These are phyloP conservation scores for Saguinus imperator DNA, from an alignment of 2,113 vertebrate species.

Conservation along the genomic window DNA sequence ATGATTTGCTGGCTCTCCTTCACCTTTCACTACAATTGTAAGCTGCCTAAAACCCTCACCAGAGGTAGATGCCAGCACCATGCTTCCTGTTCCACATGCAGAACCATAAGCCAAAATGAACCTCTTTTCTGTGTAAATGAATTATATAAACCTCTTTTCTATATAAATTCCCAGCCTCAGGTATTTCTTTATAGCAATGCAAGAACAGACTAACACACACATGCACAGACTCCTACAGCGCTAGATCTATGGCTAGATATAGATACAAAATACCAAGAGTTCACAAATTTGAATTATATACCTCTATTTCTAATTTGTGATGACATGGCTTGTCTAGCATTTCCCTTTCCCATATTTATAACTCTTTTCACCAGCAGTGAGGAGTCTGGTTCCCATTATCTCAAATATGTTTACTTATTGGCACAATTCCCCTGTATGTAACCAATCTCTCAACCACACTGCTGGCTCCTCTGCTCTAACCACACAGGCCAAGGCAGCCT, in stretches of 20 bases:
- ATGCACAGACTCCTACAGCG: not conserved
- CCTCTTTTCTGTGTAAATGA: too few relatives aligned
- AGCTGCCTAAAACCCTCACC: too few relatives aligned
- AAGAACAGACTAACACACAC: not conserved
- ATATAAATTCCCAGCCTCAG: too few relatives aligned
- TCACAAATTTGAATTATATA: not conserved
- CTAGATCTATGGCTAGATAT: not conserved
- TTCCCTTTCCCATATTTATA: not conserved
- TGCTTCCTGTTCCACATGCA: too few relatives aligned
- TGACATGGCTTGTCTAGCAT: not conserved
- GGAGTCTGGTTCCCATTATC: not conserved
- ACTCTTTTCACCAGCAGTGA: not conserved
- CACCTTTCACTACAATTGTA: too few relatives aligned
- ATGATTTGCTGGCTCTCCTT: too few relatives aligned
- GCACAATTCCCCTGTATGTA: too few relatives aligned
- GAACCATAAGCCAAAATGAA: too few relatives aligned
- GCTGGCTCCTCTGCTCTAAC: not conserved
- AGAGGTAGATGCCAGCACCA: too few relatives aligned
- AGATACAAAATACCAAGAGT: not conserved
- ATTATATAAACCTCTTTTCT: too few relatives aligned
- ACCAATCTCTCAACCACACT: not conserved
- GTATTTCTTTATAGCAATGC: too few relatives aligned
- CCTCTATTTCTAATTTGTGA: not conserved
- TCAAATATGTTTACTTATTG: not conserved
- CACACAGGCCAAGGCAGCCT: not conserved